These are phyloP conservation scores for Eupithecia inturbata DNA, from an alignment of 2,888 invertebrate genomes.

Conservation along the genomic window DNA sequence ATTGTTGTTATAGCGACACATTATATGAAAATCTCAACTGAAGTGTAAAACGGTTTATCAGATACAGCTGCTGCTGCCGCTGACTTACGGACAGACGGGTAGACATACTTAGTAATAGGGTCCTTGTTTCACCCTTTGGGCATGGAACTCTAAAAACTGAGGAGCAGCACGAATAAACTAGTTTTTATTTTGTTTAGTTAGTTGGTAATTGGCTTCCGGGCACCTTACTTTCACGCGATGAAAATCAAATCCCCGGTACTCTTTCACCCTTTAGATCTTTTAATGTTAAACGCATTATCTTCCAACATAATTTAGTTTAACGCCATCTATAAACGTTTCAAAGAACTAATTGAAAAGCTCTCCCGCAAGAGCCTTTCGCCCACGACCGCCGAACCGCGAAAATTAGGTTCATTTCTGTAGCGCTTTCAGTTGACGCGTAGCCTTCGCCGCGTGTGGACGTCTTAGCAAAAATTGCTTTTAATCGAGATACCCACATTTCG, in stretches of 20 bases:
- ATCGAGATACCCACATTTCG: slow-evolving; percentile 29
- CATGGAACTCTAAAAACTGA: too few species aligned
- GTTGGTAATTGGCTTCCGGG: neutral
- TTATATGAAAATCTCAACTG: too few species aligned
- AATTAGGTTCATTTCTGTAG: slow-evolving; percentile 72
- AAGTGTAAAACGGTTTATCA: too few species aligned
- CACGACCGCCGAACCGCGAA: slow-evolving; percentile 59
- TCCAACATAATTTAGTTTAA: slow-evolving; percentile 29
- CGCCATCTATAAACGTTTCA: slow-evolving; percentile 55
- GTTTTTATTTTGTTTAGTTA: neutral
- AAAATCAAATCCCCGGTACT: neutral
- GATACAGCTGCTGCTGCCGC: too few species aligned
- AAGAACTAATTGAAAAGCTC: slow-evolving; percentile 51
- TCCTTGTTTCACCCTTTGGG: too few species aligned
- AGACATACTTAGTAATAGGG: too few species aligned
- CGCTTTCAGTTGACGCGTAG: slow-evolving; percentile 67
- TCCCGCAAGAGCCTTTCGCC: slow-evolving; percentile 55
- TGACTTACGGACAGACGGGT: too few species aligned
- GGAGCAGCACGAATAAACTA: too few species aligned
- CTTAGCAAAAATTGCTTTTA: slow-evolving; percentile 18
- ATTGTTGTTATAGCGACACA: too few species aligned
- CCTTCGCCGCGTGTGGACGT: slow-evolving; percentile 51
- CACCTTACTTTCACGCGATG: neutral
- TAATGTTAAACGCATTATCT: neutral
- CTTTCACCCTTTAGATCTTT: neutral